phyloP scores from a whole-genome alignment of 2,888 invertebrate genomes.

The Neoitamus cyanurus region DNA sequence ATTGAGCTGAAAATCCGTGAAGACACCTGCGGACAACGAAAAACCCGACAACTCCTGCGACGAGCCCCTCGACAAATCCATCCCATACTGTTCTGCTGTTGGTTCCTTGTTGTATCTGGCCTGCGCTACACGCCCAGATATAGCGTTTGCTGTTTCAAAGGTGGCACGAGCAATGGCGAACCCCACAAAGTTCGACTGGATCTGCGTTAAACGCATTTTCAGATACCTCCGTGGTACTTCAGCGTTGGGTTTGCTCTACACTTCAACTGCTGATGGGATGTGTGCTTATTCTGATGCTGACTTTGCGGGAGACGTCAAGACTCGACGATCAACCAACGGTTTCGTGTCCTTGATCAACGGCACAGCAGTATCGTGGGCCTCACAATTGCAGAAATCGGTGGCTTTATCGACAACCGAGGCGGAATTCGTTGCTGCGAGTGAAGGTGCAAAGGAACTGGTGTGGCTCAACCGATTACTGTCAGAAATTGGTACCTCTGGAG shows the following conservation, averaged over 20 bases:
- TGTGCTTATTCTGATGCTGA: too few species aligned
- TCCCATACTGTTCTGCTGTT: background rate
- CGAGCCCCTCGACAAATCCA: background rate
- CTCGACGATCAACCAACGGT: constrained; percentile 51
- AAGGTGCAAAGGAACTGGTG: constrained; percentile 53
- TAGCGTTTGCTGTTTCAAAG: constrained; percentile 2
- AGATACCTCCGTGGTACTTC: background rate
- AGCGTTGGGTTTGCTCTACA: background rate
- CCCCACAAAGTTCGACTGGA: background rate
- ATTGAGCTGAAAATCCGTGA: background rate
- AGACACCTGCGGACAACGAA: constrained; percentile 10
- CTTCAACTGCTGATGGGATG: background rate
- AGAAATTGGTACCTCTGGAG: background rate
- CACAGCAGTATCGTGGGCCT: constrained; percentile 32
- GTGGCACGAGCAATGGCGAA: background rate
- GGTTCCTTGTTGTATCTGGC: background rate
- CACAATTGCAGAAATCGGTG: too few species aligned
- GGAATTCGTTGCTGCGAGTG: constrained; percentile 54
- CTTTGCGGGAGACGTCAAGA: constrained; percentile 47
- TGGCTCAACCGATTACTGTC: constrained; percentile 37
- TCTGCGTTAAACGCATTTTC: constrained; percentile 8
- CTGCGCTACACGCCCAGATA: background rate
- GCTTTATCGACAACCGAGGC: too few species aligned
- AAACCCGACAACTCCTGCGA: background rate
- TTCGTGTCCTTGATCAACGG: constrained; percentile 27